phyloP scores from a whole-genome alignment of 2,797 vertebrate species.

The Bufotes viridis region DNA sequence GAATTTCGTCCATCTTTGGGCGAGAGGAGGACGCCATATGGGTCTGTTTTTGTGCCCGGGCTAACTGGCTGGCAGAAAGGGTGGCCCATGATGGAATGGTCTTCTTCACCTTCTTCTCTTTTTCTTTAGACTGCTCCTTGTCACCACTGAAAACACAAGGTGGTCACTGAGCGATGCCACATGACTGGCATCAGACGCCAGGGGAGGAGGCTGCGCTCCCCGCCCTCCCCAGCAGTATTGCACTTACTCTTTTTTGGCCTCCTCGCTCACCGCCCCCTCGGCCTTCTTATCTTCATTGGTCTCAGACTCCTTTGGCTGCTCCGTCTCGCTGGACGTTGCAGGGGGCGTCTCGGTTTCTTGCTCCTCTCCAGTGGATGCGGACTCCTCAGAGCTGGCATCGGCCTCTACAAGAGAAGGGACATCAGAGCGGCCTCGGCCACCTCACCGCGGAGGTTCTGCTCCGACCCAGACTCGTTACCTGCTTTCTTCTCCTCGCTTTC shows the following conservation, averaged over 20 bases:
- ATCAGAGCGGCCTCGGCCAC: neutral
- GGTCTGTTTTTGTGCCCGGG: conserved; percentile 83
- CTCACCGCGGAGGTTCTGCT: neutral
- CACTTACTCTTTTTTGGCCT: conserved; percentile 81
- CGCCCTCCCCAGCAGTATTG: neutral
- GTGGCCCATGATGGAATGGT: conserved; percentile 97
- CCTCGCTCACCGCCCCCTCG: conserved; percentile 73
- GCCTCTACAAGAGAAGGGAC: conserved; percentile 74
- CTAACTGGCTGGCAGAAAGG: conserved; percentile 86
- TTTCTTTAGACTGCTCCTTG: conserved; percentile 86
- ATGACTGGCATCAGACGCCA: neutral
- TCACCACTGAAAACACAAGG: conserved; percentile 62
- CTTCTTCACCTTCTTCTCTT: conserved; percentile 94
- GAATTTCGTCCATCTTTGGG: conserved; percentile 92
- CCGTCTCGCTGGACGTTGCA: conserved; percentile 73
- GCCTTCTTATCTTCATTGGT: conserved; percentile 75
- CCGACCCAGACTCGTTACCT: conserved; percentile 63
- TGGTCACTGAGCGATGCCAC: neutral
- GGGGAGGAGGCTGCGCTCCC: rapidly evolving
- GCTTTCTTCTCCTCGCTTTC: conserved; percentile 79
- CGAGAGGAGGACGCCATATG: conserved; percentile 85
- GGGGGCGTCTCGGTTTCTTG: conserved; percentile 78
- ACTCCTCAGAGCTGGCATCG: conserved; percentile 85
- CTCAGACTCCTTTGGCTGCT: conserved; percentile 76
- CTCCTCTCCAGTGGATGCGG: conserved; percentile 84